A percentile compares a stretch with the other conserved stretches of the same genome.
These are phyloP conservation scores for Neotragus moschatus DNA, from an alignment of 2,113 vertebrate genomes.

Conservation along the genomic window DNA sequence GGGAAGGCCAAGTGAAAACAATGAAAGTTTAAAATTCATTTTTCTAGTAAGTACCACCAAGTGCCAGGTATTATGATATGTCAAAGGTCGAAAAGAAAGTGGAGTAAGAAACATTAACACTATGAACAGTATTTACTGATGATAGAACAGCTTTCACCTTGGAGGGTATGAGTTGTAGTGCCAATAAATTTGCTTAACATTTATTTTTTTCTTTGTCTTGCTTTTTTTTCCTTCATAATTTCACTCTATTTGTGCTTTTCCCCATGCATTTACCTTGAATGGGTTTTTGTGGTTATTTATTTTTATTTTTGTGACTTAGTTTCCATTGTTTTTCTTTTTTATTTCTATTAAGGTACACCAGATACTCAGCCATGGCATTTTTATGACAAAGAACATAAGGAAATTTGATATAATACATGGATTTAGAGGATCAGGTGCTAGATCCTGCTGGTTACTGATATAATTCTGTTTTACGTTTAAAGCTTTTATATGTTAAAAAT, in stretches of 20 bases:
- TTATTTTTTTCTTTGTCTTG: neutral
- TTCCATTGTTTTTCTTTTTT: neutral
- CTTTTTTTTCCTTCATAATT: neutral
- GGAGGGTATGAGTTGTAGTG: neutral
- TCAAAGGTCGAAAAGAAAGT: neutral
- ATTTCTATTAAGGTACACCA: neutral
- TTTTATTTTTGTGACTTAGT: neutral
- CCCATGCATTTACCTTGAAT: neutral
- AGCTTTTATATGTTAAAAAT: neutral
- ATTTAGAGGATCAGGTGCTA: neutral
- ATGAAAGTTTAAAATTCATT: neutral
- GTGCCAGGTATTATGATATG: neutral
- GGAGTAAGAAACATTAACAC: neutral
- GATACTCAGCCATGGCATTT: neutral
- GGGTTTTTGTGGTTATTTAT: neutral
- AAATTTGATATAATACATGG: neutral
- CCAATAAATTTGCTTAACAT: neutral
- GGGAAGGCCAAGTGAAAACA: neutral
- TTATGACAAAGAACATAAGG: neutral
- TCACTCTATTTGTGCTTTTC: neutral
- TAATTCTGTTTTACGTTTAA: constrained; percentile 13
- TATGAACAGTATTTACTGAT: neutral
- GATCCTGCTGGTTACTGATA: neutral
- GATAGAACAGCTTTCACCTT: neutral
- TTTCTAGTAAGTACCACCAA: neutral